A percentile compares a stretch with the other conserved stretches of the same genome.
Evolutionary conservation across 2,888 invertebrate genomes (phyloP).

Genomic region (Eupeodes luniger): DNA sequence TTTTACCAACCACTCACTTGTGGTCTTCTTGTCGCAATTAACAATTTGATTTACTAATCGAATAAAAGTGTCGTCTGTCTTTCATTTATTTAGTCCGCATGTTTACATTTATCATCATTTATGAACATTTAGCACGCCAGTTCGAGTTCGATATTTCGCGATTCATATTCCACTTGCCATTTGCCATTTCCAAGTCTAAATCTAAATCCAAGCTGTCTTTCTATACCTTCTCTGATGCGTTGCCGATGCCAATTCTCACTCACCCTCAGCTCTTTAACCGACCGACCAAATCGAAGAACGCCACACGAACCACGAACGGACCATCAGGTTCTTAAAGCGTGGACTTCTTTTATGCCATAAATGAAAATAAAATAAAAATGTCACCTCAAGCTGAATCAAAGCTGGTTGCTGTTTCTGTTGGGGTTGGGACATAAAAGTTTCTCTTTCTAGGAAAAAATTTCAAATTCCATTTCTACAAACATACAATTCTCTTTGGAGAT

Average conservation of each 20-base stretch:
- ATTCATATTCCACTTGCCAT: not conserved
- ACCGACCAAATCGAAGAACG: not conserved
- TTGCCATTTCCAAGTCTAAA: not conserved
- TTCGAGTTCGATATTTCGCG: not conserved
- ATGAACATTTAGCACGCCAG: constrained; percentile 38
- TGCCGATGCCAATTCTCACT: too few relatives aligned
- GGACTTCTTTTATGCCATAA: constrained; percentile 10
- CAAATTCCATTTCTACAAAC: constrained; percentile 54
- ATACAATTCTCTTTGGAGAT: not conserved
- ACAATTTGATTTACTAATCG: constrained; percentile 81
- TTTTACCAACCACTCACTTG: not conserved
- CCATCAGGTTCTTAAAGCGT: constrained; percentile 33
- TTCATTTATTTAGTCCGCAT: constrained; percentile 59
- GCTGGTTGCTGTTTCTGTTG: too few relatives aligned
- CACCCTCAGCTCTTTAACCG: too few relatives aligned
- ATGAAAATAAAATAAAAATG: constrained; percentile 37
- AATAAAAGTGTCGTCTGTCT: constrained; percentile 79
- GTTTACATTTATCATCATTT: constrained; percentile 66
- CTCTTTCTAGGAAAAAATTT: constrained; percentile 74
- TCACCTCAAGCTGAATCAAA: constrained; percentile 24
- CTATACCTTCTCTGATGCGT: not conserved
- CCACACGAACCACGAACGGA: not conserved
- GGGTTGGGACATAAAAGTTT: constrained; percentile 53
- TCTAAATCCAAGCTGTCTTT: constrained; percentile 3
- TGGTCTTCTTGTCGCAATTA: constrained; percentile 78